Evolutionary conservation across 2,113 vertebrate species (phyloP).

Genomic region (Nettapus auritus): DNA sequence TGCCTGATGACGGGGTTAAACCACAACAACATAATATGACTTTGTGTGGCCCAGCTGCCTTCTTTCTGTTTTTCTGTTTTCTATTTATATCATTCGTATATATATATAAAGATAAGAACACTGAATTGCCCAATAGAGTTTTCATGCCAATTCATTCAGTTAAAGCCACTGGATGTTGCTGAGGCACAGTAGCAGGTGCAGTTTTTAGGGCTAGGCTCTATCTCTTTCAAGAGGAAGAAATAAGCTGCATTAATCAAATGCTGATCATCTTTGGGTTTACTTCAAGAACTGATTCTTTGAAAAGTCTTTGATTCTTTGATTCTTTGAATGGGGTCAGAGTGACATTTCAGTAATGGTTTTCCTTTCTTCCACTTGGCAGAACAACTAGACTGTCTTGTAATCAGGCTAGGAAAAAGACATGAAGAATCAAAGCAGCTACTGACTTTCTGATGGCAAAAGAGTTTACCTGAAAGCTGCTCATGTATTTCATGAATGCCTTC

Average conservation of each 20-base stretch:
- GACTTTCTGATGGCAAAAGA: neutral
- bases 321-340: constrained; percentile 27
- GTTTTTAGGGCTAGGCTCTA: neutral
- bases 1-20: too few species aligned
- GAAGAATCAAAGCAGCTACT: neutral
- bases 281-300: constrained; percentile 6
- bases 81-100: neutral
- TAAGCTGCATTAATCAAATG: constrained; percentile 17
- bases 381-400: neutral
- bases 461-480: neutral
- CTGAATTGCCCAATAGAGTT: neutral
- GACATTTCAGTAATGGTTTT: constrained; percentile 39
- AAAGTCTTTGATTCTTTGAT: constrained; percentile 47
- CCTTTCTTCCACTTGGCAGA: constrained; percentile 30
- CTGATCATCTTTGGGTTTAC: neutral
- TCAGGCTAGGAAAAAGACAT: neutral
- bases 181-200: neutral
- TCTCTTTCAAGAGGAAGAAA: neutral
- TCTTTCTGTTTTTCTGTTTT: neutral
- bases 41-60: neutral
- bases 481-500: neutral
- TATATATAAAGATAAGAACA: neutral
- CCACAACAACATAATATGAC: neutral
- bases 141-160: neutral
- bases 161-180: neutral